Base-by-base conservation (phyloP, 2,888 invertebrate genomes). In the Caenorhabditis sp. region DNA sequence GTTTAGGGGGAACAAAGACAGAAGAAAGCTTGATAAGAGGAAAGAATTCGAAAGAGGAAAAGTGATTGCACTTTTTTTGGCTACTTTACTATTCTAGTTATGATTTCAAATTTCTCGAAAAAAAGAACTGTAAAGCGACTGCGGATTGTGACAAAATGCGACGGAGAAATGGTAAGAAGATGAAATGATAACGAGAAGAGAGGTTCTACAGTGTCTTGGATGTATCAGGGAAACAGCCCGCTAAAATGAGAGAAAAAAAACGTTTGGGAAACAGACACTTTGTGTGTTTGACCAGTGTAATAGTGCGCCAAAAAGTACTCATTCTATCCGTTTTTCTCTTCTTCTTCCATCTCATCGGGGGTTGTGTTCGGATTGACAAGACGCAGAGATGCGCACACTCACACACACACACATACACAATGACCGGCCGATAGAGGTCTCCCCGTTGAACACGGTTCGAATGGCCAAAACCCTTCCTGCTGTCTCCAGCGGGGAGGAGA, bases 261-360 rank as follows among this genome's bases (percentile, higher is more conserved):
- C 66, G 58, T 66, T 58, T 63, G 69, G 63, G 77, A 77, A 77
- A 77, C 77, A 59, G 77, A 70, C 77, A 77, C 77, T 77, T 77
- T 69, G 77, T 77, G 58, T 77, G 38, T 38, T 70, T 77, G 77
- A 77, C 77, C 77, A 77, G 77, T 77, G 77, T 77, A 77, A 77
- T 70, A 77, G 77, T 77, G 77, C 77, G 77, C 63, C 41, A 68
- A 77, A 69, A 77, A 66, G 76, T 77, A 68, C 75, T 64, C 64
- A 35, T 58, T 75, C 56, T 75, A 44, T 61, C 38, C 61, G 6
- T 12, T 61, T 41, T 61, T 61, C 61, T 61, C 61, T 59, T 59
- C 22, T 58, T 58, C 12, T 58, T 19, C 63, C 31, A 38, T 58
- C 38, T 56, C 61, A 16, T 63, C 63, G 31, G 24, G 10, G 47